Percentiles rank a stretch among this genome's conserved stretches.
Evolutionary conservation across 2,113 vertebrate genomes (phyloP).

Genomic region (Lepus europaeus): DNA sequence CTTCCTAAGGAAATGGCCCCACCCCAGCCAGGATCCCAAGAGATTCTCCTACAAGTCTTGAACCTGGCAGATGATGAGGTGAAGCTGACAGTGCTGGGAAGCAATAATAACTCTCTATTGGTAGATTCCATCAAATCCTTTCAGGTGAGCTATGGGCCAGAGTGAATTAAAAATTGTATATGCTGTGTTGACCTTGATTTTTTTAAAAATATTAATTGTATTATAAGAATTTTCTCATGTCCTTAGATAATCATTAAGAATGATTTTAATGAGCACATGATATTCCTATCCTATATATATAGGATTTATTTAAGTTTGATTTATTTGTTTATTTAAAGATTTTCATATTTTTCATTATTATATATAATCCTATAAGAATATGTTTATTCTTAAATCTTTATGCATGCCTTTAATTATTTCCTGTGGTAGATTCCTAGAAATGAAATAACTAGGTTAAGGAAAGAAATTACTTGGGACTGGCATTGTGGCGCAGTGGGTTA

Average conservation of each 20-base stretch:
- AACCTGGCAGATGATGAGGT: conserved; percentile 91
- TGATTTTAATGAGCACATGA: background rate
- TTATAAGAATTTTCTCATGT: background rate
- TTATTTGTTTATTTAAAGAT: conserved; percentile 15
- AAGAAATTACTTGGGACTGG: too few relatives aligned
- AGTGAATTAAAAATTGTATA: background rate
- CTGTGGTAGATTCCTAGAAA: background rate
- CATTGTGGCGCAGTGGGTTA: too few relatives aligned
- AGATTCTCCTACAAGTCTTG: conserved; percentile 92
- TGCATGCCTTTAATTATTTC: conserved; percentile 17
- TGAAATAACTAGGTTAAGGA: background rate
- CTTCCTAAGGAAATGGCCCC: conserved; percentile 90
- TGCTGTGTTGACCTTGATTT: background rate
- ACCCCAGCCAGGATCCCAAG: conserved; percentile 84
- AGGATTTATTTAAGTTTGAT: conserved; percentile 31
- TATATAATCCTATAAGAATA: background rate
- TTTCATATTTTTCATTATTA: conserved; percentile 22
- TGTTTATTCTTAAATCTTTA: conserved; percentile 25
- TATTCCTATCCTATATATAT: background rate
- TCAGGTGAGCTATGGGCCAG: conserved; percentile 86
- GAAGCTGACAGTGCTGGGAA: conserved; percentile 83
- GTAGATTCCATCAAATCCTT: conserved; percentile 86
- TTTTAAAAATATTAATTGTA: conserved; percentile 19
- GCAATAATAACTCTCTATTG: conserved; percentile 80
- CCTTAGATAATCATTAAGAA: conserved; percentile 40